Evolutionary conservation across 2,888 invertebrate genomes (phyloP), one percentile per base, ranked within the genome.

Genomic region (Acrobasis consociella): DNA sequence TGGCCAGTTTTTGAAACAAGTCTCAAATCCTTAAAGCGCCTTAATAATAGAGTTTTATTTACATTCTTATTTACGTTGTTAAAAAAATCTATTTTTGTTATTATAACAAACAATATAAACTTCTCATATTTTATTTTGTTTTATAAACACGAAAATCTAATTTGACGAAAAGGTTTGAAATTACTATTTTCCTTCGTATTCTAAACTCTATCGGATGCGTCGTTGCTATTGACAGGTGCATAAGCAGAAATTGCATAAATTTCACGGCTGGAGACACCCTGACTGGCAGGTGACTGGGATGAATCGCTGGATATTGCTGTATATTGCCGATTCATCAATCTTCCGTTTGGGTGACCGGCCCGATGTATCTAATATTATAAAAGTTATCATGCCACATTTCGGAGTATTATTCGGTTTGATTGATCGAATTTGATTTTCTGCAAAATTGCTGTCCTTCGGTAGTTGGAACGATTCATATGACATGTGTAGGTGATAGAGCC

Each of bases 311-410:
- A 60, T 62, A 62, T 62, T 63, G 22, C 22, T 31, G 31, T 31
- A 31, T 31, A 55, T 60, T 56, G 50, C 49, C 17, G 16, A 42
- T 60, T 60, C 66, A 66, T 66, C 64, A 64, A 66, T 66, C 64
- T 58, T 58, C 60, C 53, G 10, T 31, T 42, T 39, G 2, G 42
- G 49, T 58, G 64, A 58, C 60, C 66, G 58, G 53, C 42, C 58
- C 38, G 58, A 61, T 31, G 46, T 55, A 46, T 53, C 53, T 46
- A 38, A 60, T 51, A 59, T 53, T 49, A 55, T 56, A 49, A 49
- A 62, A 49, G 55, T 55, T 55, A 49, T 46, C 46, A 60, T 46
- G 72, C 37, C 55, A 11, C 56, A 50, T 49, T 31, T 58, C 31
- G 49, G n/a, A 16, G 39, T 52, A 46, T 62, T 42, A 55, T 60